Evolutionary conservation across 2,113 vertebrate genomes (phyloP), one percentile per base, ranked within the genome.

Genomic region (Puffinus mauretanicus): DNA sequence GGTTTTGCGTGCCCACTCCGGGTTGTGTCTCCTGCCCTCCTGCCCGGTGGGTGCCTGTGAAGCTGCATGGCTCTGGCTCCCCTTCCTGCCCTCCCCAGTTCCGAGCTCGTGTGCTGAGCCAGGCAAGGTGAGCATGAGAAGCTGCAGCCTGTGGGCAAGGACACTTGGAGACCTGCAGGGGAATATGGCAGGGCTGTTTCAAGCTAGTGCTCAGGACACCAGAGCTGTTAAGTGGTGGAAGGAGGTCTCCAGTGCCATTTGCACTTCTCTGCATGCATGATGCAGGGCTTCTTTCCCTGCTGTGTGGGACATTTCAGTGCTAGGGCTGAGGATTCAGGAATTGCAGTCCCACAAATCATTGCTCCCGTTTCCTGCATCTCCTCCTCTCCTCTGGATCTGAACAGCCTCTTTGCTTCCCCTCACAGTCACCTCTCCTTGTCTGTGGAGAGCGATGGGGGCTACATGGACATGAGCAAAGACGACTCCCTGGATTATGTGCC

Each of bases 391-490:
- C 52, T 60, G 44, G 16, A 25, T 44, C n/a, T 85, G 61, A 89
- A 5, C 40, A 76, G 29, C 10, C 54, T 77, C 79, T 79, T 88
- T 6, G 0, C 54, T 85, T 55, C 7, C 10, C 32, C 29, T 52
- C 71, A 3, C 96, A 99, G 99, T 86, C 99, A 98, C 15, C 96
- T 98, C 94, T 99, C 98, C 25, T 96, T 99, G 26, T 98, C 98
- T n/a, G 98, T 98, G 2, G 99, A 99, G 97, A 99, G 98, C 0
- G 99, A 99, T 0, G 99, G 99, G 2, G 99, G 99, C 49, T 99
- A 99, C 97, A 99, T 99, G 99, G 99, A 99, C 97, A 99, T 99
- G 99, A 99, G 98, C 90, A 99, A 99, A 97, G 99, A 99, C 0
- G 99, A 99, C 76, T 98, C 98, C 9, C 95, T 98, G 64, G 96